Evolutionary conservation across 2,797 vertebrate species (phyloP).

Genomic region (Oreochromis mossambicus): DNA sequence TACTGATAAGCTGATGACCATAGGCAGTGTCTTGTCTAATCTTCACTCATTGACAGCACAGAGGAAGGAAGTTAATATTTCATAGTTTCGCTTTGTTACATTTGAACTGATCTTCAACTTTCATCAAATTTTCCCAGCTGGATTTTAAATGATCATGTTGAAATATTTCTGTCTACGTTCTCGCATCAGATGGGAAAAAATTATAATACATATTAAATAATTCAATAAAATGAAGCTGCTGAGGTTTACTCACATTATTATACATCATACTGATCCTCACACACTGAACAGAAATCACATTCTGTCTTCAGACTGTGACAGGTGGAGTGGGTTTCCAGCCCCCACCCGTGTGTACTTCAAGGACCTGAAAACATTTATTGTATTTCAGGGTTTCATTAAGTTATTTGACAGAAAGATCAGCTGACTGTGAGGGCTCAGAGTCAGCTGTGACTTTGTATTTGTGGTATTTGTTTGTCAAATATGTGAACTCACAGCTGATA

Average conservation of each 20-base stretch:
- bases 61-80: too few species aligned
- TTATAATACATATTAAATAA: too few species aligned
- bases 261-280: background rate
- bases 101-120: too few species aligned
- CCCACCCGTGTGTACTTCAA: background rate
- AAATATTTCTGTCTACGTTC: too few species aligned
- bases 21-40: too few species aligned
- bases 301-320: background rate
- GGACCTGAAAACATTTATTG: background rate
- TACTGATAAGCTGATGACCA: too few species aligned
- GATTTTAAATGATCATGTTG: too few species aligned
- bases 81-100: too few species aligned
- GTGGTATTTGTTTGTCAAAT: background rate
- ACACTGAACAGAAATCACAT: fast-evolving
- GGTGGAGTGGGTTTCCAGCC: background rate
- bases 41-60: too few species aligned
- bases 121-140: too few species aligned
- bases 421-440: background rate
- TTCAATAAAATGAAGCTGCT: background rate
- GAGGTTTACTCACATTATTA: background rate
- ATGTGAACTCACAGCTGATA: background rate
- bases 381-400: background rate
- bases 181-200: too few species aligned
- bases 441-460: fast-evolving
- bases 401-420: background rate